phyloP scores from a whole-genome alignment of 2,113 vertebrate genomes.

The Mola mola region DNA sequence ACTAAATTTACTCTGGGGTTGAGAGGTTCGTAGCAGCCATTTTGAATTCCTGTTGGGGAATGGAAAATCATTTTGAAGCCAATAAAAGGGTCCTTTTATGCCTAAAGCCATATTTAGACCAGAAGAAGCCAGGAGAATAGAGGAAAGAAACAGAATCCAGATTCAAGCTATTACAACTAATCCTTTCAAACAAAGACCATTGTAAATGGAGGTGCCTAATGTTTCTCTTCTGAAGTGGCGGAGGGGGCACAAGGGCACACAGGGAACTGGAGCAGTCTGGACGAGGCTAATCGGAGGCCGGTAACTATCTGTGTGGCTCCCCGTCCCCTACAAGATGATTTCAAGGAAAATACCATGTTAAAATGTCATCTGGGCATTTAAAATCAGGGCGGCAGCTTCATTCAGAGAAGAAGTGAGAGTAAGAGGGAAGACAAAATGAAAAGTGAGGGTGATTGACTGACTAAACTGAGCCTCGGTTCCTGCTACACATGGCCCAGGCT shows the following conservation, averaged over 20 bases:
- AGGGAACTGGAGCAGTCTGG: constrained; percentile 35
- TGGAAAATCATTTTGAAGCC: constrained; percentile 37
- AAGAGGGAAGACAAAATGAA: constrained; percentile 20
- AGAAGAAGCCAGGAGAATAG: constrained; percentile 13
- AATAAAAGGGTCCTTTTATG: constrained; percentile 36
- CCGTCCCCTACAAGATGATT: constrained; percentile 49
- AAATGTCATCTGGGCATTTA: too few species aligned
- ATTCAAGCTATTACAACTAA: constrained; percentile 33
- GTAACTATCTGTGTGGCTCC: constrained; percentile 58
- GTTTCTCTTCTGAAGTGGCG: constrained; percentile 46
- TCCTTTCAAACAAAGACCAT: constrained; percentile 54
- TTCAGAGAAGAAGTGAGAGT: constrained; percentile 27
- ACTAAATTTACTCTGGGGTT: constrained; percentile 30
- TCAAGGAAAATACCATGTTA: constrained; percentile 56
- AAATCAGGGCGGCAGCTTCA: constrained; percentile 53
- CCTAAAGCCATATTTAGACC: constrained; percentile 25
- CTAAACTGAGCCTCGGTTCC: constrained; percentile 59
- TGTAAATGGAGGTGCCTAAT: constrained; percentile 43
- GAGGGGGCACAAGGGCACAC: constrained; percentile 35
- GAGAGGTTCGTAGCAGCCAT: constrained; percentile 47
- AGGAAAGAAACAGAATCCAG: constrained; percentile 45
- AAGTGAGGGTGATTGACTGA: constrained; percentile 64
- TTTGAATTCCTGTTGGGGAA: constrained; percentile 44
- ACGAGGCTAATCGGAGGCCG: constrained; percentile 43
- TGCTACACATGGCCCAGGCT: constrained; percentile 62